phyloP scores from a whole-genome alignment of 2,113 vertebrate genomes.

The Platichthys stellatus region DNA sequence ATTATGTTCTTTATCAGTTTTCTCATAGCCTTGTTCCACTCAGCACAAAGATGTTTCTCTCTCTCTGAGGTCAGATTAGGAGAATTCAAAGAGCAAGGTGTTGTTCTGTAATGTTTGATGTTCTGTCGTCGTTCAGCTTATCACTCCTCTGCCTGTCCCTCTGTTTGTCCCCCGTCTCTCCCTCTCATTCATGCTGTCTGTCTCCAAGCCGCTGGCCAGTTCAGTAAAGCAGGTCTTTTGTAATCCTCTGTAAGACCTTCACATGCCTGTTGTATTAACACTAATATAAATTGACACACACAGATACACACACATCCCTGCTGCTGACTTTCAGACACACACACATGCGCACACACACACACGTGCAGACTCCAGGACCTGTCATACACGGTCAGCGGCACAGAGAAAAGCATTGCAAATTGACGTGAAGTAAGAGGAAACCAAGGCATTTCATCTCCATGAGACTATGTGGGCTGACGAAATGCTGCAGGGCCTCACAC shows the following conservation, averaged over 20 bases:
- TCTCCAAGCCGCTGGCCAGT: background rate
- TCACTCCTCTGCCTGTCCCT: background rate
- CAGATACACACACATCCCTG: background rate
- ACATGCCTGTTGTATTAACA: conserved; percentile 18
- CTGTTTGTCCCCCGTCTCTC: background rate
- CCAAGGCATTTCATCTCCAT: conserved; percentile 44
- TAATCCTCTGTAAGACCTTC: background rate
- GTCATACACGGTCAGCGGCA: conserved; percentile 62
- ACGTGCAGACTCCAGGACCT: conserved; percentile 31
- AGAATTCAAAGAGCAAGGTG: background rate
- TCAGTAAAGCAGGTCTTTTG: conserved; percentile 14
- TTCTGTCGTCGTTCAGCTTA: background rate
- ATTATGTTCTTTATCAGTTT: too few relatives aligned
- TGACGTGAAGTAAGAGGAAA: conserved; percentile 65
- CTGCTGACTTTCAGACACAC: background rate
- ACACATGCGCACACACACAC: conserved; percentile 2
- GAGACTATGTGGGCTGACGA: conserved; percentile 45
- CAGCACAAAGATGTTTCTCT: too few relatives aligned
- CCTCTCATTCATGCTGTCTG: background rate
- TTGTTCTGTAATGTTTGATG: background rate
- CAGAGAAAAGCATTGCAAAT: conserved; percentile 47
- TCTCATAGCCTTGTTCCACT: too few relatives aligned
- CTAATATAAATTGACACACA: conserved; percentile 34
- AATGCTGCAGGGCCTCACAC: conserved; percentile 43
- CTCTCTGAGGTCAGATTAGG: too few relatives aligned